Evolutionary conservation across 1,140 invertebrate genomes (phyloP), one percentile per base, ranked within the genome.

Genomic region (Aricia agestis): DNA sequence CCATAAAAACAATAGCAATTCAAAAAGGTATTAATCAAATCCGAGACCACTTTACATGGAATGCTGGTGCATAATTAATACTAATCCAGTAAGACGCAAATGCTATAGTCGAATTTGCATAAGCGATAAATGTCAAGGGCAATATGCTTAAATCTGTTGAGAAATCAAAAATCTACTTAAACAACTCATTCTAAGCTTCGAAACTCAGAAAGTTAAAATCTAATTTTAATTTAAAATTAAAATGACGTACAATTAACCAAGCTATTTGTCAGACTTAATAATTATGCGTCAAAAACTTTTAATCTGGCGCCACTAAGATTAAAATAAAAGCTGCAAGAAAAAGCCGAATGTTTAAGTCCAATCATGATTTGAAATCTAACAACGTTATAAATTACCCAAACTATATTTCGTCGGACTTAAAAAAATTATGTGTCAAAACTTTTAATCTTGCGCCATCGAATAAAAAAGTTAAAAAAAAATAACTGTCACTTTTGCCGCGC

Each of bases 21-120:
- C 59, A 63, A 63, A 19, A 63, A 63, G 59, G 18, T 63, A 63
- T 63, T 19, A 63, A 63, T 63, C 59, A 63, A 63, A 63, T 19
- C 19, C 18, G 6, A 19, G 59, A 63, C 59, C 59, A 19, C 59
- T 63, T 63, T 63, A 63, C 19, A 10, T 52, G 59, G 19, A 63
- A 63, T 63, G 19, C 13, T 52, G 45, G 42, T 63, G 59, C 59
- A 63, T 63, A 63, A 63, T 63, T 63, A 63, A 63, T 63, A 63
- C 59, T 19, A 19, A 63, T 63, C 19, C 45, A 15, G 11, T 52
- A 15, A 52, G 45, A 52, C 11, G 9, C 13, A 13, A 52, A 52
- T 52, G 45, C 41, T 42, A 42, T 52, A 52, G 11, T 52, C 13
- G 45, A 52, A 52, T 52, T 52, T 52, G 45, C 45, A 52, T 52